Base-by-base conservation (phyloP, 2,888 invertebrate species). In the Aelia acuminata region DNA sequence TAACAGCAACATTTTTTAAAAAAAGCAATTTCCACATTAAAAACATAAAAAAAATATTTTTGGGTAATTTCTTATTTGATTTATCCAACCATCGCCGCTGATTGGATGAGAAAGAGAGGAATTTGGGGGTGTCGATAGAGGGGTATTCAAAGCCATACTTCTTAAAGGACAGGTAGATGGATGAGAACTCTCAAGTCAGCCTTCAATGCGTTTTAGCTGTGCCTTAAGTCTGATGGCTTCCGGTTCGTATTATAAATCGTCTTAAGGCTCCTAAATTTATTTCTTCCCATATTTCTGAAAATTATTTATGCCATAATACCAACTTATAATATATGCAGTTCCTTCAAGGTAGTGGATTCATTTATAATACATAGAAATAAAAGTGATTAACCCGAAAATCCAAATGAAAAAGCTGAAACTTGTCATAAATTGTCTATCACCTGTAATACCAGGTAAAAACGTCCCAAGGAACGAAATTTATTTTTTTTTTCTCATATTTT, bases 81-180 rank as follows among this genome's bases (percentile, higher is more conserved):
- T 26, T 26, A 57, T 57, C 57, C 26, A 57, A 26, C 57, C 2
- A 57, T 57, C 26, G 26, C 57, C 26, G 2, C 13, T 57, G 26
- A n/a, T 13, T 57, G 1, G 26, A 26, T 3, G 57, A 11, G 26
- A 15, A 57, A n/a, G 57, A 26, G 13, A 13, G 13, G 26, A 57
- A 57, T 15, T 57, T 57, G 11, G 8, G 26, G 26, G 13, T 57
- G 57, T 57, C 11, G 57, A 57, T 57, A 26, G 26, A 57, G 26
- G 57, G 18, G 57, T 26, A 57, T 57, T 26, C 57, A 57, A 57
- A 57, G 26, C 26, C 4, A 57, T 57, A 26, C 26, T 57, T 57
- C 57, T 57, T 57, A 26, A 57, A 26, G 57, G 57, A 57, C 57
- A 57, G 57, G 13, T 57, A n/a, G 57, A 57, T 57, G 57, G 26